phyloP scores from a whole-genome alignment of 2,888 invertebrate species.

The Charanyca ferruginea region DNA sequence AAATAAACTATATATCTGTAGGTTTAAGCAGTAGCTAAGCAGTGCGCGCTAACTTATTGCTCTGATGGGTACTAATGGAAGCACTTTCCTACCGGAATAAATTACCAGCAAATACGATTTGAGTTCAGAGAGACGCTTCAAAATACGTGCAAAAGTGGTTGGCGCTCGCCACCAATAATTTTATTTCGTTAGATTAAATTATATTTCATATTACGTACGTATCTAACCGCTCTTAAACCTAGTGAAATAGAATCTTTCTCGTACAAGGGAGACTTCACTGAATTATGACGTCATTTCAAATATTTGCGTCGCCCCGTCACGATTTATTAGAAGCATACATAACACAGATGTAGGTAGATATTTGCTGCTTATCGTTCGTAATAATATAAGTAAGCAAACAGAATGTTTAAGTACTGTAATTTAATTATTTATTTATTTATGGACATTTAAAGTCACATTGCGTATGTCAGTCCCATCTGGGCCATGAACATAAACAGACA shows the following conservation, averaged over 20 bases:
- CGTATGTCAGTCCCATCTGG: too few relatives aligned
- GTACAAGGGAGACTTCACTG: slow-evolving; percentile 2
- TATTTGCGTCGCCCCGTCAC: slow-evolving; percentile 13
- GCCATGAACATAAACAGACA: too few relatives aligned
- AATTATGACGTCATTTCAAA: slow-evolving; percentile 36
- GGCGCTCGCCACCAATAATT: slow-evolving; percentile 13
- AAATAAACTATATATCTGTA: not conserved
- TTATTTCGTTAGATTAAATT: slow-evolving; percentile 1
- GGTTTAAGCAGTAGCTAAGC: not conserved
- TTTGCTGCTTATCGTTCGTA: not conserved
- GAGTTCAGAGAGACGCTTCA: slow-evolving; percentile 19
- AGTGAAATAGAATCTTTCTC: not conserved
- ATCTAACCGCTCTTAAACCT: slow-evolving; percentile 5
- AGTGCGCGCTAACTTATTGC: slow-evolving; percentile 9
- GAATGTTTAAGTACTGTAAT: not conserved
- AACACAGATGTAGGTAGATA: not conserved
- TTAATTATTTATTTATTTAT: too few relatives aligned
- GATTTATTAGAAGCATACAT: slow-evolving; percentile 5
- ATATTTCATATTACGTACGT: too few relatives aligned
- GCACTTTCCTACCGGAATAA: slow-evolving; percentile 28
- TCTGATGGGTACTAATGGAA: slow-evolving; percentile 43
- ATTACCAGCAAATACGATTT: slow-evolving; percentile 50
- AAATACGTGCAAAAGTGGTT: slow-evolving; percentile 23
- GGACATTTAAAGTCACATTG: too few relatives aligned
- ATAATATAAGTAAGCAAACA: slow-evolving; percentile 1